Percentiles rank a stretch among this genome's conserved stretches.
phyloP scores from a whole-genome alignment of 1,140 invertebrate species.

The Augochlora pura region DNA sequence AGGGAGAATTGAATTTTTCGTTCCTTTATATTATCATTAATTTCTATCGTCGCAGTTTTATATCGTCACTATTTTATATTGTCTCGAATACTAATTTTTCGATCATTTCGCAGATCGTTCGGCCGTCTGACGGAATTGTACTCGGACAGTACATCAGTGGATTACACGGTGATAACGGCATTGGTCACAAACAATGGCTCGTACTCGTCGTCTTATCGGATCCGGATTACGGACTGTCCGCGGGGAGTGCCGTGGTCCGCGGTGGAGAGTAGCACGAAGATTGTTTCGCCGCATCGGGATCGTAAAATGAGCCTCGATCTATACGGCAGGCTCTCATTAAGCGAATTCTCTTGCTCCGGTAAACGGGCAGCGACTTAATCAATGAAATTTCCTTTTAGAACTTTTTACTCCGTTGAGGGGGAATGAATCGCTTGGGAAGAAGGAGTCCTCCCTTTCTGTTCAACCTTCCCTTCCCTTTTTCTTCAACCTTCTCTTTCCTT shows the following conservation, averaged over 20 bases:
- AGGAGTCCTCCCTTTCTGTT: not conserved
- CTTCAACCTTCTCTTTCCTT: not conserved
- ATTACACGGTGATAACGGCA: constrained; percentile 72
- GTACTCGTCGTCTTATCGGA: constrained; percentile 69
- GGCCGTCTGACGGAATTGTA: constrained; percentile 77
- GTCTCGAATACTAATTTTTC: too few species aligned
- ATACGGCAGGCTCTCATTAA: constrained; percentile 64
- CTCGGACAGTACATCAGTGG: constrained; percentile 71
- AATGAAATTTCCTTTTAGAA: constrained; percentile 2
- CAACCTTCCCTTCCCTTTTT: not conserved
- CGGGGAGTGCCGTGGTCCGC: constrained; percentile 73
- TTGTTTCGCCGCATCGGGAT: constrained; percentile 75
- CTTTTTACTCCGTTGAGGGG: not conserved
- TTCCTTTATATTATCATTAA: too few species aligned
- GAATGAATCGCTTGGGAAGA: constrained; percentile 6
- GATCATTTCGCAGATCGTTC: constrained; percentile 52
- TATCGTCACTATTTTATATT: too few species aligned
- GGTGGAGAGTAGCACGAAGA: constrained; percentile 67
- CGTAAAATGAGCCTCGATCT: constrained; percentile 74
- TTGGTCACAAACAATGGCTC: constrained; percentile 78
- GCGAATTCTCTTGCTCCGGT: constrained; percentile 75
- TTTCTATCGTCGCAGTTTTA: too few species aligned
- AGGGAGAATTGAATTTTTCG: too few species aligned
- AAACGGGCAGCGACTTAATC: constrained; percentile 9
- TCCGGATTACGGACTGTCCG: constrained; percentile 76